Conservation (phyloP, 2,888 invertebrate genomes). For the Lepidocyrtoides sp. region DNA sequence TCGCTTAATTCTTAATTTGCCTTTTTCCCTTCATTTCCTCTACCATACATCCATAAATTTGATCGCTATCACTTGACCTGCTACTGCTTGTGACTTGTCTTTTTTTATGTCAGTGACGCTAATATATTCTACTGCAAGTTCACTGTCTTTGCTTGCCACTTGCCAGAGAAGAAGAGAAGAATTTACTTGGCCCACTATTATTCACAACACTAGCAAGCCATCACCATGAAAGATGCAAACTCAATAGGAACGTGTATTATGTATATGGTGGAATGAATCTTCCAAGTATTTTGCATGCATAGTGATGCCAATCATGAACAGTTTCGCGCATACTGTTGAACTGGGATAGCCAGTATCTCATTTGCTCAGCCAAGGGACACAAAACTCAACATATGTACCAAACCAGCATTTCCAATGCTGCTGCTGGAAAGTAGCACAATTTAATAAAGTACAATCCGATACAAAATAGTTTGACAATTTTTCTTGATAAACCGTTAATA, state of each 20-base stretch:
- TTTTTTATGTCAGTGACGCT: too few relatives aligned
- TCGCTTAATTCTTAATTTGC: slow-evolving; percentile 14
- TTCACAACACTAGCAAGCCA: too few relatives aligned
- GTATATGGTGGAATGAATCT: background rate
- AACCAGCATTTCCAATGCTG: too few relatives aligned
- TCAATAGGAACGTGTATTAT: slow-evolving; percentile 25
- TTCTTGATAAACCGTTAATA: too few relatives aligned
- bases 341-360: background rate
- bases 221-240: slow-evolving; percentile 36
- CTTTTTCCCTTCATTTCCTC: slow-evolving; percentile 6
- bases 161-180: slow-evolving; percentile 27
- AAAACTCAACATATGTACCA: too few relatives aligned
- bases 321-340: slow-evolving; percentile 13
- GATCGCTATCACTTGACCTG: background rate
- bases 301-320: slow-evolving; percentile 1
- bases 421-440: too few relatives aligned
- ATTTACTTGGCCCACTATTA: background rate
- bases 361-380: background rate
- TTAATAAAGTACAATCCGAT: too few relatives aligned
- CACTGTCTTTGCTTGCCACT: background rate
- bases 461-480: too few relatives aligned
- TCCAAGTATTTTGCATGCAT: background rate
- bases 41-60: background rate
- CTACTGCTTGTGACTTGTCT: background rate
- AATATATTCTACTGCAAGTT: too few relatives aligned